Evolutionary conservation across 1,140 invertebrate species (phyloP), one percentile per base, ranked within the genome.

Genomic region (Pogonognathellus flavescens): DNA sequence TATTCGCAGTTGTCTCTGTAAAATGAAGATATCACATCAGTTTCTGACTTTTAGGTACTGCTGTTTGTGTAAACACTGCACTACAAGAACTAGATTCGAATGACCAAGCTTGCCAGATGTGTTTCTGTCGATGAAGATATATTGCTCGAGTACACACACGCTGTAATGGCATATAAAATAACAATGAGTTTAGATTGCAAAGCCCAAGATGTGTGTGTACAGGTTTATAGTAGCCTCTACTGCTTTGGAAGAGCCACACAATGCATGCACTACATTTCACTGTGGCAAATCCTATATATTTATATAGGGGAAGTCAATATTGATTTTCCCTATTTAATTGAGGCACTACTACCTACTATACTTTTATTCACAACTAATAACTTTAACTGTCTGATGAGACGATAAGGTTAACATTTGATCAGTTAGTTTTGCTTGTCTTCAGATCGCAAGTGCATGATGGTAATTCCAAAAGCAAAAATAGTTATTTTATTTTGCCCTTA

Each of bases 141-240:
- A 66, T 66, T 25, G 25, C 22, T 66, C 22, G 14, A 20, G 62
- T 25, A 25, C 62, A 66, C 62, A 66, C 6, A 41, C 25, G 62
- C 25, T 66, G 62, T 66, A 66, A 66, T 66, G 62, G 62, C 62
- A 66, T 66, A 66, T 66, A 66, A 66, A 66, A 66, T 66, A 66
- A 66, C 62, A 66, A 66, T 66, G 62, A 66, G 62, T 13, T 31
- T 18, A 66, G 62, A 66, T 66, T 41, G 62, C 13, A 13, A 11
- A 66, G 62, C 22, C 22, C 31, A 41, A 66, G 25, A 10, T 31
- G 18, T 25, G 25, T 25, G 25, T 25, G 20, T 66, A 20, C 62
- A 66, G 20, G 25, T 41, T 41, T 41, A 41, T 41, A 41, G 31
- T 41, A 41, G 14, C 20, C 22, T 25, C 20, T 66, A 20, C 62